Evolutionary conservation across 92 coral and sea anemone species (phyloP), one percentile per base, ranked within the genome.

Genomic region (Phenganax stokvisi): DNA sequence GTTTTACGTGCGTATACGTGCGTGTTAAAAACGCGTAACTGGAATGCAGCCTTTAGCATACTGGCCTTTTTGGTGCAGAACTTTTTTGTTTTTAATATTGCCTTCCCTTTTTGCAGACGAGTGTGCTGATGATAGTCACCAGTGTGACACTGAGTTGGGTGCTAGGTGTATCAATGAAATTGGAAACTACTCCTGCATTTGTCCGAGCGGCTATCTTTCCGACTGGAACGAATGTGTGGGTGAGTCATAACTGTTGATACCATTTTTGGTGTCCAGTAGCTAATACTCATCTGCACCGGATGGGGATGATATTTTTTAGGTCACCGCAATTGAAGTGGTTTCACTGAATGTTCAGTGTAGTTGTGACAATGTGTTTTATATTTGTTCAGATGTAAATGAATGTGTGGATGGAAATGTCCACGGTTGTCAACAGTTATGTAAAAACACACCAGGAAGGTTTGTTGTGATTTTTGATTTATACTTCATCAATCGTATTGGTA

Each of bases 121-220:
- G 79, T 96, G 99, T 57, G 71, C 85, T 47, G 79, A 64, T 63
- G 99, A 88, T 25, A 84, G 63, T 20, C 99, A 96, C 77, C 68
- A 85, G 54, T 96, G 99, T 66, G 96, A 88, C 67, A 79, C 84
- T 17, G 90, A 86, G 54, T 28, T 79, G 73, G 83, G 83, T 11
- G 90, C 99, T 47, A 84, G 81, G 7, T 96, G 99, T 86, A 75
- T 86, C n/a, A 96, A 96, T 78, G 87, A 88, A 5, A 89, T 88
- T 25, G 99, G 99, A 10, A 96, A 96, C 85, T 96, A 96, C 79
- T 61, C 99, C 6, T 96, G 99, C 75, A 59, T 80, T 12, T 96
- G 99, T 72, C 99, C 99, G 12, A 57, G 86, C 54, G 99, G 99
- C 17, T 96, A 87, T 83, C 28, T 83, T 15, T 76, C 96, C 17